Conservation (phyloP, 1,140 invertebrate genomes). For the Zophobas atratus region DNA sequence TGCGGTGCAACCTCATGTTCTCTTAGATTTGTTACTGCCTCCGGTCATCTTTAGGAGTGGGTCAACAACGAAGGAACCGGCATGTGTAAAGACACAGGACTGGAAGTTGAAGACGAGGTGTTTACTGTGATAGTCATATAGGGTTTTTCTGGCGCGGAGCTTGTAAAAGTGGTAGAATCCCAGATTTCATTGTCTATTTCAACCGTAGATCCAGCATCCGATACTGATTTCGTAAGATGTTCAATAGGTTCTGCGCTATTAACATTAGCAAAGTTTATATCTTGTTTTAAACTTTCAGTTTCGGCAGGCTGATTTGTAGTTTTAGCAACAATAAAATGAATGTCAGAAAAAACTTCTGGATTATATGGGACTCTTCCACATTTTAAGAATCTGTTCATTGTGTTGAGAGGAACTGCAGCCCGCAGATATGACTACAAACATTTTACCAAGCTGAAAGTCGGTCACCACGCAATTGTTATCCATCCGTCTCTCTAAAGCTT, state of each 20-base stretch:
- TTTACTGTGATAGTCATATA: no score
- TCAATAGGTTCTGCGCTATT: background rate
- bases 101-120: no score
- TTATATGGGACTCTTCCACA: conserved; percentile 60
- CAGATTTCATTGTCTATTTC: no score
- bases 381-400: conserved; percentile 61
- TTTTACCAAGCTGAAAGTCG: conserved; percentile 58
- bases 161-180: no score
- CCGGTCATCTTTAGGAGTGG: no score
- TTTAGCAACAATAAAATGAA: conserved; percentile 9
- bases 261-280: background rate
- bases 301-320: background rate
- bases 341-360: conserved; percentile 47
- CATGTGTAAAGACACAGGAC: no score
- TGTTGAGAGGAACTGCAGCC: conserved; percentile 60
- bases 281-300: background rate
- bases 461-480: conserved; percentile 56
- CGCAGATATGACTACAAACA: conserved; percentile 63
- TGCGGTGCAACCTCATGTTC: no score
- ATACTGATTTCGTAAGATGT: no score
- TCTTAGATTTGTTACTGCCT: no score
- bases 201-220: no score
- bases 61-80: no score
- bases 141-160: no score
- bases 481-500: conserved; percentile 8